Conservation (phyloP, 1,140 invertebrate species). For the Macrotrachela quadricornifera region DNA sequence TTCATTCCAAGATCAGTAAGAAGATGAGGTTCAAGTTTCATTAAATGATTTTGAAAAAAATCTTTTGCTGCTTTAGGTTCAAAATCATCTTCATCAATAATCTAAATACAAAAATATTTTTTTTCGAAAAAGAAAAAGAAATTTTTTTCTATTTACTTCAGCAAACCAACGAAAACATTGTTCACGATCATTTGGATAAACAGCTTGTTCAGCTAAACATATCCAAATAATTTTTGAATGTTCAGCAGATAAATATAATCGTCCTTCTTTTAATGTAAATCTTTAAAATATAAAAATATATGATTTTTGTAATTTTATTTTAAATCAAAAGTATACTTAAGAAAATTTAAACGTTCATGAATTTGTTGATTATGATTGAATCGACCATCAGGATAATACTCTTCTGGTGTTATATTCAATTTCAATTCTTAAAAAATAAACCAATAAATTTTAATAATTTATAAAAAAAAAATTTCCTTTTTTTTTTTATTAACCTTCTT, state of each 20-base stretch:
- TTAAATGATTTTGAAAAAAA: slow-evolving; percentile 84
- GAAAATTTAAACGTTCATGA: slow-evolving; percentile 74
- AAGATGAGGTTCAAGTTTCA: slow-evolving; percentile 67
- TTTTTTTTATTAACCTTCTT: slow-evolving; percentile 47
- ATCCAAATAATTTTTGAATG: slow-evolving; percentile 93
- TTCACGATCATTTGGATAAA: slow-evolving; percentile 70
- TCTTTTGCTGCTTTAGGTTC: slow-evolving; percentile 85
- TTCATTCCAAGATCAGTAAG: slow-evolving; percentile 87
- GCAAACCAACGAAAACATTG: slow-evolving; percentile 96
- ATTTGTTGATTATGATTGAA: slow-evolving; percentile 80
- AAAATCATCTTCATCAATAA: slow-evolving; percentile 86
- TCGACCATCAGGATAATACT: slow-evolving; percentile 60
- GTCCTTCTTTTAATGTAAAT: slow-evolving; percentile 50
- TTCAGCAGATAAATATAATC: slow-evolving; percentile 78
- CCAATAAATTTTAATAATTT: not conserved
- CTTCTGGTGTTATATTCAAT: slow-evolving; percentile 55
- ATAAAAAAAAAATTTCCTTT: not conserved
- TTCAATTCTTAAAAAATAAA: slow-evolving; percentile 21
- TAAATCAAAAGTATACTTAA: slow-evolving; percentile 50
- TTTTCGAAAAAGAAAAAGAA: not conserved
- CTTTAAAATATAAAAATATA: slow-evolving; percentile 11
- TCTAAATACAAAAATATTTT: slow-evolving; percentile 38
- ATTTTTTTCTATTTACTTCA: slow-evolving; percentile 9
- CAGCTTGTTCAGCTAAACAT: slow-evolving; percentile 72
- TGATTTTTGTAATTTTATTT: not conserved